Percentiles rank a stretch among this genome's conserved stretches.
phyloP scores from a whole-genome alignment of 2,113 vertebrate genomes.

The Procavia capensis region DNA sequence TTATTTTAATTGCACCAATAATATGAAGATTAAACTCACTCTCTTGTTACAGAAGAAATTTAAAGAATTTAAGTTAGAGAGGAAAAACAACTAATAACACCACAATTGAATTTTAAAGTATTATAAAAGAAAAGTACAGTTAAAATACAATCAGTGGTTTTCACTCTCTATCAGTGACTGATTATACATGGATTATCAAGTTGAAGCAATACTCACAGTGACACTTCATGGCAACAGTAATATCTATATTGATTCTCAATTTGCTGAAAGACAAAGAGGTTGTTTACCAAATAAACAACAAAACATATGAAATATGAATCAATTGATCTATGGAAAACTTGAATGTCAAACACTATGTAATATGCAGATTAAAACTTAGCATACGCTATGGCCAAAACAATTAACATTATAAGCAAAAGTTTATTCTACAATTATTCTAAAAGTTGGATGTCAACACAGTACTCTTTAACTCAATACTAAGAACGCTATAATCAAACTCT shows the following conservation, averaged over 20 bases:
- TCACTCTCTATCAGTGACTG: neutral
- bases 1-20: slow-evolving; percentile 40
- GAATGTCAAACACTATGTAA: slow-evolving; percentile 19
- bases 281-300: neutral
- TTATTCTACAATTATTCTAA: slow-evolving; percentile 43
- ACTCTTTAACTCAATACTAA: neutral
- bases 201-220: slow-evolving; percentile 93
- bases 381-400: slow-evolving; percentile 24
- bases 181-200: neutral
- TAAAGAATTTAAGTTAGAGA: neutral
- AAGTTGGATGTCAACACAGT: slow-evolving; percentile 26
- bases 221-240: slow-evolving; percentile 99
- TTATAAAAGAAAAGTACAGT: neutral
- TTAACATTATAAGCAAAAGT: slow-evolving; percentile 6
- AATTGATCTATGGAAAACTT: slow-evolving; percentile 16
- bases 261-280: slow-evolving; percentile 90
- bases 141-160: neutral
- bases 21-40: neutral
- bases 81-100: neutral
- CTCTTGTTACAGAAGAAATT: slow-evolving; percentile 30
- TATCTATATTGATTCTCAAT: slow-evolving; percentile 97
- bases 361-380: neutral
- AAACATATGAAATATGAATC: slow-evolving; percentile 4
- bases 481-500: neutral
- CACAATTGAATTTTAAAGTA: neutral